Percentiles rank a stretch among this genome's conserved stretches.
These are phyloP conservation scores for Magallana nippona DNA, from an alignment of 2,888 invertebrate species.

Conservation along the genomic window DNA sequence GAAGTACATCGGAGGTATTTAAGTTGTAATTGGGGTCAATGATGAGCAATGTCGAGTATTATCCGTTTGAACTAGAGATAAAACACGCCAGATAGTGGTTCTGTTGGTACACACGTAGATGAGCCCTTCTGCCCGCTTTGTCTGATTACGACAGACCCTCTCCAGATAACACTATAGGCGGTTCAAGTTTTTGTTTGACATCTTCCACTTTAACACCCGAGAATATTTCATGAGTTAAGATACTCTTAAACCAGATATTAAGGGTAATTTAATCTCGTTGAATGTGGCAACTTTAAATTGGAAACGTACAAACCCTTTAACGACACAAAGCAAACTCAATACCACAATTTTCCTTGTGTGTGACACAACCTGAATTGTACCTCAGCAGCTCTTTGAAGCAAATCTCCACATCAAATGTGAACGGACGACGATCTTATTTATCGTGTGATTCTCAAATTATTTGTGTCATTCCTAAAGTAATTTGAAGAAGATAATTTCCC, in stretches of 20 bases:
- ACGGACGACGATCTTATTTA: not conserved
- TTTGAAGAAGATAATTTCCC: constrained; percentile 36
- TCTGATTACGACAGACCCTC: not conserved
- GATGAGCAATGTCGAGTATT: constrained; percentile 5
- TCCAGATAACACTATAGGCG: not conserved
- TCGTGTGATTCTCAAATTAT: constrained; percentile 21
- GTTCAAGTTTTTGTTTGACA: constrained; percentile 16
- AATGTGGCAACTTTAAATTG: not conserved
- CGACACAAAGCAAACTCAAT: constrained; percentile 6
- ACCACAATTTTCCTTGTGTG: not conserved
- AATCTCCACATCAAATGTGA: constrained; percentile 27
- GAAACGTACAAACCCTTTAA: constrained; percentile 5
- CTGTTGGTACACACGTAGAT: not conserved
- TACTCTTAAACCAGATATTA: constrained; percentile 21
- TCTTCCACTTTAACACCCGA: constrained; percentile 35
- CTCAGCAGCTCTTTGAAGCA: not conserved
- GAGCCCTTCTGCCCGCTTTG: not conserved
- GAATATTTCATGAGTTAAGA: constrained; percentile 29
- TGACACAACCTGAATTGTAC: not conserved
- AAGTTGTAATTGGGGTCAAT: constrained; percentile 26
- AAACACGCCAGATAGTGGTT: not conserved
- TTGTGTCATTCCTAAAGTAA: constrained; percentile 29
- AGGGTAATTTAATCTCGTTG: constrained; percentile 30
- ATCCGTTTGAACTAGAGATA: not conserved
- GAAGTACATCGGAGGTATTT: constrained; percentile 11